Conservation (phyloP, 2,797 vertebrate species). For the Erithacus rubecula region DNA sequence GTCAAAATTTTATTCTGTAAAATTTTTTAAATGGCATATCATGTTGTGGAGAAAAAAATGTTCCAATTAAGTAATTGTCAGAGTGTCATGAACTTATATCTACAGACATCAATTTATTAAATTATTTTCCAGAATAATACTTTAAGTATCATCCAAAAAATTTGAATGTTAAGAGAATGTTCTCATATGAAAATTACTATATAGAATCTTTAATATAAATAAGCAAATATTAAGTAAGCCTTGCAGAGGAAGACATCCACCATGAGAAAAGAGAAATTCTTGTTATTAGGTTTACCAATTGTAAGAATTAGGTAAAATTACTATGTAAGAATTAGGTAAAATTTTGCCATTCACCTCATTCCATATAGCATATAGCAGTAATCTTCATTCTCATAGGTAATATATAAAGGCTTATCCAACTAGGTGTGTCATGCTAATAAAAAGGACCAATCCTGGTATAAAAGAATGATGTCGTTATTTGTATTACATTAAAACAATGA, state of each 20-base stretch:
- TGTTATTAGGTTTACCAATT: neutral
- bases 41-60: neutral
- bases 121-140: slow-evolving; percentile 9
- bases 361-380: neutral
- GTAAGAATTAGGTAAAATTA: neutral
- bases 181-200: neutral
- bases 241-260: neutral
- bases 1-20: neutral
- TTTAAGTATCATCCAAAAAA: neutral
- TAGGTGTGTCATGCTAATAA: neutral
- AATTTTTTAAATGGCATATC: neutral
- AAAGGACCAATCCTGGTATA: neutral
- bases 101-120: neutral
- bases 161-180: neutral
- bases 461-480: neutral
- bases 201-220: neutral
- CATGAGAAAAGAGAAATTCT: neutral
- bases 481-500: neutral
- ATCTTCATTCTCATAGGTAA: neutral
- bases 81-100: neutral
- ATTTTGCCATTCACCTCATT: neutral
- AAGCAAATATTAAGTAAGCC: neutral
- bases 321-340: neutral
- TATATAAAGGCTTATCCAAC: neutral
- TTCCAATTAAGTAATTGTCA: slow-evolving; percentile 12